phyloP scores from a whole-genome alignment of 2,113 vertebrate genomes.

The Orycteropus afer region DNA sequence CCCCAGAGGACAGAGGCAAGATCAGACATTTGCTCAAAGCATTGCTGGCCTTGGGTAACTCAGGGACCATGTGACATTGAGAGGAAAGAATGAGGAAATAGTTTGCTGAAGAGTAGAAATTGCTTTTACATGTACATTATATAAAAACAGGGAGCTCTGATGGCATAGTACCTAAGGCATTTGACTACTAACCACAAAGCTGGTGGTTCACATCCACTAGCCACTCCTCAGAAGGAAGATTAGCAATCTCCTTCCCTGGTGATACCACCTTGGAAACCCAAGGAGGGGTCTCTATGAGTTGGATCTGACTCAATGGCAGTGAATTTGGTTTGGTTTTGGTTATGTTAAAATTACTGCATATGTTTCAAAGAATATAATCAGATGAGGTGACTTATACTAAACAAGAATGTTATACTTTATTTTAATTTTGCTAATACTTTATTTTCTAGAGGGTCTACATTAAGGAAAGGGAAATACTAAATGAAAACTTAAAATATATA shows the following conservation, averaged over 20 bases:
- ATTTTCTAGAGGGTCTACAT: background rate
- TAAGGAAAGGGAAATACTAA: background rate
- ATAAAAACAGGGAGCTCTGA: too few species aligned
- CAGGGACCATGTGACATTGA: too few species aligned
- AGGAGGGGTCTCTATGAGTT: too few species aligned
- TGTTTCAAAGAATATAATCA: background rate
- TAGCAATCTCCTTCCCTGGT: too few species aligned
- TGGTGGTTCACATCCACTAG: too few species aligned
- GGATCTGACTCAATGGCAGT: too few species aligned
- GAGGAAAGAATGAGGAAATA: background rate
- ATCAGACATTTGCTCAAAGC: background rate
- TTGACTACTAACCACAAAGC: too few species aligned
- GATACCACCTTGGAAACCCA: too few species aligned
- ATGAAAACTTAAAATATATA: background rate
- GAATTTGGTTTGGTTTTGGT: too few species aligned
- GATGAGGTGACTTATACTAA: background rate
- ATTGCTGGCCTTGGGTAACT: too few species aligned
- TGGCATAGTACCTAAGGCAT: too few species aligned
- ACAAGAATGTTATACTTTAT: background rate
- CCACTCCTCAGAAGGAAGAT: too few species aligned
- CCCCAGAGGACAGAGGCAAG: rapidly evolving
- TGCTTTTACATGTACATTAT: background rate
- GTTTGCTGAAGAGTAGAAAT: background rate
- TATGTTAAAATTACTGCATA: background rate
- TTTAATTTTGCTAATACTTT: background rate